phyloP scores from a whole-genome alignment of 2,113 vertebrate species.

The Etheostoma spectabile region DNA sequence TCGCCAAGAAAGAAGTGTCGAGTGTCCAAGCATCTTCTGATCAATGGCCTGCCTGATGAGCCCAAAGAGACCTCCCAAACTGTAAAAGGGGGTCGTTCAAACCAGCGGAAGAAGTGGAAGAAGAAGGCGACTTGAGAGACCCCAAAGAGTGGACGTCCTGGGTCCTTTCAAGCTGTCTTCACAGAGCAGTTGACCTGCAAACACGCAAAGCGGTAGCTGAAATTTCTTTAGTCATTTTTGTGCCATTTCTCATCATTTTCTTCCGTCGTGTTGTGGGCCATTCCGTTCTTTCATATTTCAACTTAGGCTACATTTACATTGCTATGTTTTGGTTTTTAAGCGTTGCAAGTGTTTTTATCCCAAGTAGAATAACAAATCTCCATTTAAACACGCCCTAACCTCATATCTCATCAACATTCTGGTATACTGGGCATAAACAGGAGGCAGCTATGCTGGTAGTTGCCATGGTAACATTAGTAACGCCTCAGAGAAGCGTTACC shows the following conservation, averaged over 20 bases:
- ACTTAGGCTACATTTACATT: no score
- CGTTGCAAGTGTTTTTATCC: no score
- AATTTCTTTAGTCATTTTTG: constrained; percentile 6
- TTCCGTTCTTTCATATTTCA: neutral
- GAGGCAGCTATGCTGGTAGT: no score
- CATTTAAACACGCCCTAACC: no score
- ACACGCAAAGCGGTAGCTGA: constrained; percentile 38
- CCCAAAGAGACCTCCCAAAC: neutral
- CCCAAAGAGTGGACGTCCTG: constrained; percentile 9
- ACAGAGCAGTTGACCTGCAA: neutral
- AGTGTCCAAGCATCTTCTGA: constrained; percentile 11
- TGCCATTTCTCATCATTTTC: constrained; percentile 2
- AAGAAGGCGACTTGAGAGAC: constrained; percentile 52
- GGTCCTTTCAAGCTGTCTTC: constrained; percentile 23
- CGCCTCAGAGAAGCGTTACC: no score
- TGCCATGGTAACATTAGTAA: no score
- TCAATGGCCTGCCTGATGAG: constrained; percentile 57
- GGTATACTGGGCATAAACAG: no score
- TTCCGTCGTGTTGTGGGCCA: constrained; percentile 3
- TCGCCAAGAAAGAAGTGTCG: neutral
- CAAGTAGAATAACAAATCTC: no score
- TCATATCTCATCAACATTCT: no score
- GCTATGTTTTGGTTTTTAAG: no score
- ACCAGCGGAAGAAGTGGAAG: constrained; percentile 64
- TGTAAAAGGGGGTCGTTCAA: constrained; percentile 31